Evolutionary conservation across 2,113 vertebrate genomes (phyloP), one percentile per base, ranked within the genome.

Genomic region (Callithrix jacchus): DNA sequence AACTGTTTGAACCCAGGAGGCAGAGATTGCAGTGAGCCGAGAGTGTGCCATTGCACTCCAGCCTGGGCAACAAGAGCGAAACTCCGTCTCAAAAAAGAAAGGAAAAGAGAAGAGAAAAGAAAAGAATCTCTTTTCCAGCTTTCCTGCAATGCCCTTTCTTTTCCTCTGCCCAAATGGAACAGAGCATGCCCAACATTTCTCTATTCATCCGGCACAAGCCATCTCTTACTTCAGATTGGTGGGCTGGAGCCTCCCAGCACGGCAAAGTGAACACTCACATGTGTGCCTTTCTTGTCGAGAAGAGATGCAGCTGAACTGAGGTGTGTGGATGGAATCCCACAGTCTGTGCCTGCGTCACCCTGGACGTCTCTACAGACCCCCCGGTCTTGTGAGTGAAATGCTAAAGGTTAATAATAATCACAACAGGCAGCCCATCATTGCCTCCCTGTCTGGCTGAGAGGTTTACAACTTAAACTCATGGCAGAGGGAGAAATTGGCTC

Each of bases 401-500:
- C 98, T 95, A 97, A 96, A 97, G 98, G 98, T 98, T 98, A 97
- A 92, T 98, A 97, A 98, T 98, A 98, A 98, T 97, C 64, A 8
- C 97, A 92, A 95, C 91, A 97, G 98, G 98, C 98, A 98, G 97
- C 98, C 97, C 95, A 94, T 98, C 98, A 86, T 96, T 97, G 98
- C 97, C 97, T 97, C 97, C 37, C 95, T 97, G 76, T 98, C 98
- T 98, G 98, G 97, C 98, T 98, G 98, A 98, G 98, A 98, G 98
- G 98, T 98, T 98, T 98, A 98, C 98, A 98, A 98, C 98, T 98
- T 97, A 97, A 98, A 98, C 97, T 98, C 96, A 97, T 35, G 96
- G 98, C 94, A 30, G 97, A 98, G 98, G 98, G 97, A 98, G 98
- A 98, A 98, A 98, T 98, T 98, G 98, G 97, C 97, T 98, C 98